These are phyloP conservation scores for Sclerodermus sp. DNA, from an alignment of 2,888 invertebrate genomes.

Conservation along the genomic window DNA sequence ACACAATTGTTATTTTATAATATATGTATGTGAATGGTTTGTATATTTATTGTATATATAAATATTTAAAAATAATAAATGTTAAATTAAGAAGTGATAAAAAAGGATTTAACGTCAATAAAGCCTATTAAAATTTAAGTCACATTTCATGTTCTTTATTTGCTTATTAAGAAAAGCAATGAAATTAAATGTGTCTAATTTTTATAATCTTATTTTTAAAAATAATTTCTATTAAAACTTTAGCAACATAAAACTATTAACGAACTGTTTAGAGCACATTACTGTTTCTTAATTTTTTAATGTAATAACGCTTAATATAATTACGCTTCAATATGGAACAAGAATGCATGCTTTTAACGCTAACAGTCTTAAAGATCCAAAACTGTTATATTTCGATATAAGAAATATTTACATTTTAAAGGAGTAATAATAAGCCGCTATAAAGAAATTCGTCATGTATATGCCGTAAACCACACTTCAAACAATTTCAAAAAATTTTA, in stretches of 20 bases:
- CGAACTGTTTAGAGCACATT: neutral
- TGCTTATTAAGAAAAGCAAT: neutral
- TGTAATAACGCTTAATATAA: too few relatives aligned
- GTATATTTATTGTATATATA: conserved; percentile 21
- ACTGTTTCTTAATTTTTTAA: too few relatives aligned
- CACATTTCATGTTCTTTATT: too few relatives aligned
- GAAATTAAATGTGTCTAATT: conserved; percentile 5
- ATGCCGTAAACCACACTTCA: too few relatives aligned
- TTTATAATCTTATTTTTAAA: neutral
- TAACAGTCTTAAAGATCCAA: too few relatives aligned
- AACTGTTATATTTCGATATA: conserved; percentile 26
- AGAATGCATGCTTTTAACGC: too few relatives aligned
- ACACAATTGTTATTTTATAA: conserved; percentile 15
- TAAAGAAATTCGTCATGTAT: too few relatives aligned
- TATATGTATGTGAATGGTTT: conserved; percentile 12
- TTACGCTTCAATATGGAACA: too few relatives aligned
- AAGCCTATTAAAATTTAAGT: conserved; percentile 1
- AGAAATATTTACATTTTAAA: conserved; percentile 38
- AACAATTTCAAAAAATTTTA: too few relatives aligned
- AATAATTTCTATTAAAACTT: neutral
- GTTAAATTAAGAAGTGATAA: conserved; percentile 1
- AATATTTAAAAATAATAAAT: conserved; percentile 12
- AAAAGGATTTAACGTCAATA: conserved; percentile 1
- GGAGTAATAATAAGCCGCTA: neutral
- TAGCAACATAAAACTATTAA: neutral